These are phyloP conservation scores for Ferrisia virgata DNA, from an alignment of 2,888 invertebrate genomes.

Conservation along the genomic window DNA sequence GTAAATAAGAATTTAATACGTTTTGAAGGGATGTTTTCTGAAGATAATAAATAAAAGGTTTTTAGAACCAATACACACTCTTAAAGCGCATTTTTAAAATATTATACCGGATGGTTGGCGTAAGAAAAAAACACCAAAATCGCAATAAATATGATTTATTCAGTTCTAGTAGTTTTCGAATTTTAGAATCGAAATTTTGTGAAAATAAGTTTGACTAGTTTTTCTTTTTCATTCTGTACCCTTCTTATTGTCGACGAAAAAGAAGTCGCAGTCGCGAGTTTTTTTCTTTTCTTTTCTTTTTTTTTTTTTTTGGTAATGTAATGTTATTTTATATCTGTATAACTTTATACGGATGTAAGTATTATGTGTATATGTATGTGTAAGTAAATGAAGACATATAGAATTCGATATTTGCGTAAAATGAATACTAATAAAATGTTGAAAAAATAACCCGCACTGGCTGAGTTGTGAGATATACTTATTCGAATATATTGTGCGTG, in stretches of 20 bases:
- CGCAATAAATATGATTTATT: constrained; percentile 43
- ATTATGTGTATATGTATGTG: not conserved
- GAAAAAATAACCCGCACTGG: not conserved
- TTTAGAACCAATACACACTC: constrained; percentile 39
- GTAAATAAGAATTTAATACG: constrained; percentile 43
- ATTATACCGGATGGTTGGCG: constrained; percentile 30
- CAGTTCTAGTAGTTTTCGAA: not conserved
- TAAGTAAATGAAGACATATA: constrained; percentile 8
- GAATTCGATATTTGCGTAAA: constrained; percentile 15
- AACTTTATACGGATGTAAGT: too few species aligned
- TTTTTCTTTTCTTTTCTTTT: too few species aligned
- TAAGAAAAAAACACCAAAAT: constrained; percentile 26
- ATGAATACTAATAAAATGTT: not conserved
- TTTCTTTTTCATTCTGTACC: not conserved
- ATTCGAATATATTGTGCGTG: not conserved
- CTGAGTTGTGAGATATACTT: not conserved
- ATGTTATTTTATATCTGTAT: not conserved
- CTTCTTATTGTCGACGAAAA: not conserved
- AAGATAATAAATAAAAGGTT: constrained; percentile 43
- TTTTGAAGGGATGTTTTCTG: constrained; percentile 39
- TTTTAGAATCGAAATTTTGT: constrained; percentile 25
- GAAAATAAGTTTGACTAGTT: constrained; percentile 14
- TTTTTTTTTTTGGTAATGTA: too few species aligned
- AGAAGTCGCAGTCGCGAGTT: not conserved
- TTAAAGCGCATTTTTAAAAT: constrained; percentile 31